A percentile compares a stretch with the other conserved stretches of the same genome.
These are phyloP conservation scores for Mizuhopecten yessoensis DNA, from an alignment of 1,140 invertebrate genomes.

Conservation along the genomic window DNA sequence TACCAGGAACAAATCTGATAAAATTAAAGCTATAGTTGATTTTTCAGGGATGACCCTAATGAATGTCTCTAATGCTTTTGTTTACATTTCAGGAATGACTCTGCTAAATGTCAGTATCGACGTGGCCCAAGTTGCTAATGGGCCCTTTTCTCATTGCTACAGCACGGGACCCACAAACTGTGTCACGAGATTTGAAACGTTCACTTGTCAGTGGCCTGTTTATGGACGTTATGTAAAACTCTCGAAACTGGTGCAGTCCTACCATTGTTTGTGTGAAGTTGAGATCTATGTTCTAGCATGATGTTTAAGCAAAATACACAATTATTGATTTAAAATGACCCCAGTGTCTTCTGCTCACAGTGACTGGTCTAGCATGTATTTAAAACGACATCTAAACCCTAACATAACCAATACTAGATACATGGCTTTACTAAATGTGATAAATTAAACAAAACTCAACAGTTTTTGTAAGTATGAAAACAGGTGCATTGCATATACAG, in stretches of 20 bases:
- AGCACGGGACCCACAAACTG: not conserved
- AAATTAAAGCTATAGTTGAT: too few species aligned
- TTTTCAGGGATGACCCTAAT: too few species aligned
- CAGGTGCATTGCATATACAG: too few species aligned
- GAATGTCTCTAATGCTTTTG: not conserved
- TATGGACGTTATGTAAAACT: slow-evolving; percentile 13
- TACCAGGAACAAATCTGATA: too few species aligned
- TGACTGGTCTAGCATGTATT: too few species aligned
- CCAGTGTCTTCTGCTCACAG: too few species aligned
- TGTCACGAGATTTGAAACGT: not conserved
- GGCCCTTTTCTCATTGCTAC: not conserved
- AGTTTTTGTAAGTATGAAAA: too few species aligned
- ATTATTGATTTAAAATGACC: too few species aligned
- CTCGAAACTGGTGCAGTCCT: not conserved
- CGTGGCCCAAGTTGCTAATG: not conserved
- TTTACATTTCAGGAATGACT: not conserved
- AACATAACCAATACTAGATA: too few species aligned
- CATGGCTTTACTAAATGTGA: too few species aligned
- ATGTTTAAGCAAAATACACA: not conserved
- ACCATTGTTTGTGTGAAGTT: not conserved
- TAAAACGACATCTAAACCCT: too few species aligned
- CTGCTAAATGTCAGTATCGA: not conserved
- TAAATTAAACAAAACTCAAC: too few species aligned
- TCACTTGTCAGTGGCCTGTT: not conserved
- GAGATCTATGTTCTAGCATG: not conserved